A percentile compares a stretch with the other conserved stretches of the same genome.
Conservation (phyloP, 2,113 vertebrate species). For the Calyptommatus sinebrachiatus region DNA sequence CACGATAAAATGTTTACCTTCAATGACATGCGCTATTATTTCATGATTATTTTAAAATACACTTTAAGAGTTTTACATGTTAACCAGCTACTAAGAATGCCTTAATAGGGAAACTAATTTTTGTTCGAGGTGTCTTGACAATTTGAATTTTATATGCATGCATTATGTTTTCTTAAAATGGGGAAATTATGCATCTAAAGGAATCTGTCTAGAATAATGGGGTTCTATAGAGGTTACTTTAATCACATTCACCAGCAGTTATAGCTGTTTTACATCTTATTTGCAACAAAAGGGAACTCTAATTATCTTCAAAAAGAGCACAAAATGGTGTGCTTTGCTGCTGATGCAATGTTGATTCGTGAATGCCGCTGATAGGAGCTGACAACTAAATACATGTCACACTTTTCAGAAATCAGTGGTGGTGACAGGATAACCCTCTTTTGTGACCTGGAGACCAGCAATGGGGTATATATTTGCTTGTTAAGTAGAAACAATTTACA, state of each 20-base stretch:
- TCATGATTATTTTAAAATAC: slow-evolving; percentile 85
- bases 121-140: slow-evolving; percentile 83
- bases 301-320: slow-evolving; percentile 91
- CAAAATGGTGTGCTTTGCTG: slow-evolving; percentile 88
- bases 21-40: slow-evolving; percentile 79
- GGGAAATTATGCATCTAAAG: slow-evolving; percentile 86
- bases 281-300: slow-evolving; percentile 88
- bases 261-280: slow-evolving; percentile 94
- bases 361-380: slow-evolving; percentile 88
- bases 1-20: slow-evolving; percentile 81
- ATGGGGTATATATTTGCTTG: slow-evolving; percentile 77
- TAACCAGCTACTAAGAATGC: slow-evolving; percentile 83
- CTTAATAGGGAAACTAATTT: slow-evolving; percentile 87
- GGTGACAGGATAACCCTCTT: slow-evolving; percentile 82
- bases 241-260: slow-evolving; percentile 93
- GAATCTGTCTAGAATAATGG: slow-evolving; percentile 94
- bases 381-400: slow-evolving; percentile 88
- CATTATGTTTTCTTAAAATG: slow-evolving; percentile 88
- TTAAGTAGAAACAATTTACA: slow-evolving; percentile 80
- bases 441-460: slow-evolving; percentile 78
- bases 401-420: slow-evolving; percentile 79
- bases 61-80: slow-evolving; percentile 81
- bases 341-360: slow-evolving; percentile 85
- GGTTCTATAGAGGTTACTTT: slow-evolving; percentile 92
- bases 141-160: slow-evolving; percentile 87